Conservation (phyloP, 2,888 invertebrate genomes). For the Hypsopygia costalis region DNA sequence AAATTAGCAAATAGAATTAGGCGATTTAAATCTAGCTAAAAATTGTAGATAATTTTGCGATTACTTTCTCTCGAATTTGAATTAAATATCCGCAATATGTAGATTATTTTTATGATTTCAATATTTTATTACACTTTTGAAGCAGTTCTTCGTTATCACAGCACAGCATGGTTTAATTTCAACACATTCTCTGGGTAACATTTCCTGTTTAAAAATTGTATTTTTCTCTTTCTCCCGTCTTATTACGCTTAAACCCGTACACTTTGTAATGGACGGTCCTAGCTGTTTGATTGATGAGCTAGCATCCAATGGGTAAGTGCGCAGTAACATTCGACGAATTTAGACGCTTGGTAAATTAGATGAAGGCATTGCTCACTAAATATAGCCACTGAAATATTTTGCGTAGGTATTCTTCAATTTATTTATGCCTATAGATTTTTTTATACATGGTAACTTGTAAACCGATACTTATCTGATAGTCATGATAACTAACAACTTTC, state of each 20-base stretch:
- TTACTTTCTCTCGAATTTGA: slow-evolving; percentile 8
- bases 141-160: slow-evolving; percentile 22
- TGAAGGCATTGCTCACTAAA: slow-evolving; percentile 32
- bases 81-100: slow-evolving; percentile 5
- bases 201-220: slow-evolving; percentile 58
- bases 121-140: slow-evolving; percentile 12
- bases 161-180: slow-evolving; percentile 68
- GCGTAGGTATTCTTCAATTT: slow-evolving; percentile 13
- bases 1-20: slow-evolving; percentile 5
- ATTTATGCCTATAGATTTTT: slow-evolving; percentile 12
- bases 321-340: slow-evolving; percentile 35
- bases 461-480: too few relatives aligned
- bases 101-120: neutral
- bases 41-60: slow-evolving; percentile 9
- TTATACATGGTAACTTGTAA: too few relatives aligned
- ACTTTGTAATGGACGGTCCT: slow-evolving; percentile 62
- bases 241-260: slow-evolving; percentile 69
- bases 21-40: slow-evolving; percentile 5
- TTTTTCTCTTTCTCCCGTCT: slow-evolving; percentile 73
- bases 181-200: slow-evolving; percentile 48
- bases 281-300: slow-evolving; percentile 94
- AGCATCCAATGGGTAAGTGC: slow-evolving; percentile 89
- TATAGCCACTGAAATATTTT: slow-evolving; percentile 16
- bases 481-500: too few relatives aligned
- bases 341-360: slow-evolving; percentile 63